phyloP scores from a whole-genome alignment of 2,888 invertebrate species.

The Conops quadrifasciatus region DNA sequence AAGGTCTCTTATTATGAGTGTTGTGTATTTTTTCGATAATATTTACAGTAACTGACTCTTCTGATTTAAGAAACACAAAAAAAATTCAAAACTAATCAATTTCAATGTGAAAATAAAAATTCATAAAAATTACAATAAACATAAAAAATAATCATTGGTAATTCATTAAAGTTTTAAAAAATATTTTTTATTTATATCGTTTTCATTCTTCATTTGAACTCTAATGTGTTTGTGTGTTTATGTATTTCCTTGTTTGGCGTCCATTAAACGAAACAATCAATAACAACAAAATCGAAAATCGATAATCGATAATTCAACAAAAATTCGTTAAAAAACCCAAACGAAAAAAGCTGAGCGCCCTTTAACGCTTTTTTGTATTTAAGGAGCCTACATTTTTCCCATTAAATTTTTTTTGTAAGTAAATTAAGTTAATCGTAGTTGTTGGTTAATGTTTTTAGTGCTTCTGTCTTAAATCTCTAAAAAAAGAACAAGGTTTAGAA shows the following conservation, averaged over 20 bases:
- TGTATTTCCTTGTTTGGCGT: too few species aligned
- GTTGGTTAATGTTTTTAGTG: background rate
- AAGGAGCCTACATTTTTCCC: background rate
- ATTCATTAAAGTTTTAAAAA: background rate
- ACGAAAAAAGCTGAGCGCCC: too few species aligned
- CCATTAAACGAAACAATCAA: too few species aligned
- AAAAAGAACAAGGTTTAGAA: background rate
- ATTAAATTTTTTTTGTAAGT: too few species aligned
- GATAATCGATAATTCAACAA: too few species aligned
- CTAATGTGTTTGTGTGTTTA: background rate
- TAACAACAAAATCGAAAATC: too few species aligned
- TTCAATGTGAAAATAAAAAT: background rate
- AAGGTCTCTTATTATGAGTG: too few species aligned
- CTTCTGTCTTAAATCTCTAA: conserved; percentile 3
- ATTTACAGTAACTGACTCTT: conserved; percentile 13
- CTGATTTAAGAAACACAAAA: background rate
- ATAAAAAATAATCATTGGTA: conserved; percentile 32
- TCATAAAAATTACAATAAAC: background rate
- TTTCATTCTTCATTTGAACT: background rate
- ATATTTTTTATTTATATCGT: conserved; percentile 5
- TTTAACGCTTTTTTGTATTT: background rate
- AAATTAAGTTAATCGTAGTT: too few species aligned
- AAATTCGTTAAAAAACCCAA: too few species aligned
- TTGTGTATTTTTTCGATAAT: background rate
- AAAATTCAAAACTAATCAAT: background rate